A percentile compares a stretch with the other conserved stretches of the same genome.
phyloP scores from a whole-genome alignment of 2,797 vertebrate genomes.

The Diceros bicornis region DNA sequence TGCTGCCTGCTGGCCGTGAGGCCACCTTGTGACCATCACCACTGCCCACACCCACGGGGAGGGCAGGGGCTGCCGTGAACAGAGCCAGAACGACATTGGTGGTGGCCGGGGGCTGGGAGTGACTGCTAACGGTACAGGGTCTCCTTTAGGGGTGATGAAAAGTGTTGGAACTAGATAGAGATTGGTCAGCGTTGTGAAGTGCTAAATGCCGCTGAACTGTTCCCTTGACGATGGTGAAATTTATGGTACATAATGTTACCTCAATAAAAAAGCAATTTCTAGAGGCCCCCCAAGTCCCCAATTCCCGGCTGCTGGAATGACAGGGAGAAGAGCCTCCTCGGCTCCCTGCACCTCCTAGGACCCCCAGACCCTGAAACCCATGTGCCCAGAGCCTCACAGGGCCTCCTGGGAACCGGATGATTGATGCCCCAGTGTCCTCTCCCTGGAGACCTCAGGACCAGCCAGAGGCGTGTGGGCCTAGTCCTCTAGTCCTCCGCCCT shows the following conservation, averaged over 20 bases:
- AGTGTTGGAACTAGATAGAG: neutral
- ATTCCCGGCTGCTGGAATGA: neutral
- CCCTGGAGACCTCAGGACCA: neutral
- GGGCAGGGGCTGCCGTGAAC: neutral
- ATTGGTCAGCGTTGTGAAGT: neutral
- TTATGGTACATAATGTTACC: too few relatives aligned
- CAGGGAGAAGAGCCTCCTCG: neutral
- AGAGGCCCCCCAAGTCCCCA: neutral
- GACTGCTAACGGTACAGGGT: rapidly evolving
- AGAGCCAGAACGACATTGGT: rapidly evolving
- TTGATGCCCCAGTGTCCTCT: neutral
- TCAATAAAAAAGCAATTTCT: neutral
- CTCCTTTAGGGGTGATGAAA: neutral
- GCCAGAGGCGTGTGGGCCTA: neutral
- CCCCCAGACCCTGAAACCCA: neutral
- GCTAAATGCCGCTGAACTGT: too few relatives aligned
- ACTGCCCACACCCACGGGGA: rapidly evolving
- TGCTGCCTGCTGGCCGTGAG: neutral
- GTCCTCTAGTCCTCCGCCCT: too few relatives aligned
- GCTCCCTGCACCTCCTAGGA: too few relatives aligned
- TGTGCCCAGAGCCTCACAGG: neutral
- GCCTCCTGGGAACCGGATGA: neutral
- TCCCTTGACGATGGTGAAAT: neutral
- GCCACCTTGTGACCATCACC: neutral
- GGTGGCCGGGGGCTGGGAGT: too few relatives aligned